Evolutionary conservation across 2,888 invertebrate species (phyloP).

Genomic region (Noctua janthina): DNA sequence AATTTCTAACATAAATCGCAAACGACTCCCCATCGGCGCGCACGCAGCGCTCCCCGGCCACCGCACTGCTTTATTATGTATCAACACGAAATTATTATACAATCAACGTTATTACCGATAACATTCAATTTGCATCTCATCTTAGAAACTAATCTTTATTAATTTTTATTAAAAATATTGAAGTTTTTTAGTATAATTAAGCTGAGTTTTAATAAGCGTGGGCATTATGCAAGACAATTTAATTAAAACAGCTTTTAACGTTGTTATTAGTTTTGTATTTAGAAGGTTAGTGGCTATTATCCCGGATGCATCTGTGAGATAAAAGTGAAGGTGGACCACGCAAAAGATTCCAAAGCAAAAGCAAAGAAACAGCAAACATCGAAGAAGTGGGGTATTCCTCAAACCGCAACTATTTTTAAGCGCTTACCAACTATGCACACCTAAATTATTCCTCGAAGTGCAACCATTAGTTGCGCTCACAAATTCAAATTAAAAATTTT

Average conservation of each 20-base stretch:
- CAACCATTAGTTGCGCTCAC: too few relatives aligned
- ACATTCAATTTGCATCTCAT: slow-evolving; percentile 71
- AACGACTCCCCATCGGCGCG: slow-evolving; percentile 75
- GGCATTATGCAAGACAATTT: slow-evolving; percentile 36
- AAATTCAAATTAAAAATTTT: too few relatives aligned
- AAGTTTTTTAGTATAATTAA: slow-evolving; percentile 37
- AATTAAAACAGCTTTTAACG: slow-evolving; percentile 17
- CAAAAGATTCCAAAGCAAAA: slow-evolving; percentile 5
- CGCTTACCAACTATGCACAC: too few relatives aligned
- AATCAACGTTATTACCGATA: slow-evolving; percentile 72
- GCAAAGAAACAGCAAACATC: not conserved
- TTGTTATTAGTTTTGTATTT: slow-evolving; percentile 11
- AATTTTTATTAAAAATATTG: slow-evolving; percentile 54
- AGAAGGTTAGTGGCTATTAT: slow-evolving; percentile 4
- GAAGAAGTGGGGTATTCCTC: not conserved
- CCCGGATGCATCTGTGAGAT: slow-evolving; percentile 6
- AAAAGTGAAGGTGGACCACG: not conserved
- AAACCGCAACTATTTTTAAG: too few relatives aligned
- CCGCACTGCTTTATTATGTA: slow-evolving; percentile 78
- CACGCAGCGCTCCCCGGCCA: slow-evolving; percentile 73
- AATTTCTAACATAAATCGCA: slow-evolving; percentile 80
- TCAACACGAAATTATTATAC: slow-evolving; percentile 79
- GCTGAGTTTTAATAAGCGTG: slow-evolving; percentile 21
- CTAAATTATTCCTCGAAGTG: too few relatives aligned
- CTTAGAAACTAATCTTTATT: slow-evolving; percentile 54